These are phyloP conservation scores for Drosophila maculinotata DNA, from an alignment of 2,888 invertebrate genomes.

Conservation along the genomic window DNA sequence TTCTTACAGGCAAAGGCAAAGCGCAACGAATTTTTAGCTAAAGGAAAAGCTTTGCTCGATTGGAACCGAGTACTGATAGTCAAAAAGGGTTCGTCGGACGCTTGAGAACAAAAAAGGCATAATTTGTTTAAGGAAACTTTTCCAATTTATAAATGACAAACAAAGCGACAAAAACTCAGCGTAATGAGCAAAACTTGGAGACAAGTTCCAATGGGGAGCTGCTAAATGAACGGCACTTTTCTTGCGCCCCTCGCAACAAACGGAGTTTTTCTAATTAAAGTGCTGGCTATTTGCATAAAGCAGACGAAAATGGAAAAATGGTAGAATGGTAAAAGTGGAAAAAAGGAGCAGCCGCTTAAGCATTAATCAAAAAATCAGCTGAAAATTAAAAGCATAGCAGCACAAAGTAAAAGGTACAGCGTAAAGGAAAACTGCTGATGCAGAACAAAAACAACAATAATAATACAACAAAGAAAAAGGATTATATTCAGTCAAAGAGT, in stretches of 20 bases:
- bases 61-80: conserved; percentile 30
- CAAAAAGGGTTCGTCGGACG: conserved; percentile 37
- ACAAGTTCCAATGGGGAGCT: conserved; percentile 35
- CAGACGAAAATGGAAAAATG: conserved; percentile 11
- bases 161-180: conserved; percentile 60
- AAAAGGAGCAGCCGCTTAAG: conserved; percentile 67
- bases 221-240: conserved; percentile 66
- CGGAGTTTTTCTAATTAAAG: conserved; percentile 72
- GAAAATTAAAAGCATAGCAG: conserved; percentile 68
- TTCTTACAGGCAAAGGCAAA: conserved; percentile 19
- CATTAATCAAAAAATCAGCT: conserved; percentile 81
- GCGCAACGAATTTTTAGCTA: conserved; percentile 50
- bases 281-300: conserved; percentile 73
- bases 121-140: conserved; percentile 81
- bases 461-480: conserved; percentile 46
- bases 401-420: conserved; percentile 40
- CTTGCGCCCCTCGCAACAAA: conserved; percentile 13
- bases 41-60: conserved; percentile 55
- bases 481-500: conserved; percentile 44
- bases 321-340: not conserved
- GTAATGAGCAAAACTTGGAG: conserved; percentile 68
- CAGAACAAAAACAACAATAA: conserved; percentile 39
- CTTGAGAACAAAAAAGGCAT: conserved; percentile 53
- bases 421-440: conserved; percentile 25
- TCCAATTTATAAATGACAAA: conserved; percentile 83